Evolutionary conservation across 2,888 invertebrate genomes (phyloP).

Genomic region (Chydorus sphaericus): DNA sequence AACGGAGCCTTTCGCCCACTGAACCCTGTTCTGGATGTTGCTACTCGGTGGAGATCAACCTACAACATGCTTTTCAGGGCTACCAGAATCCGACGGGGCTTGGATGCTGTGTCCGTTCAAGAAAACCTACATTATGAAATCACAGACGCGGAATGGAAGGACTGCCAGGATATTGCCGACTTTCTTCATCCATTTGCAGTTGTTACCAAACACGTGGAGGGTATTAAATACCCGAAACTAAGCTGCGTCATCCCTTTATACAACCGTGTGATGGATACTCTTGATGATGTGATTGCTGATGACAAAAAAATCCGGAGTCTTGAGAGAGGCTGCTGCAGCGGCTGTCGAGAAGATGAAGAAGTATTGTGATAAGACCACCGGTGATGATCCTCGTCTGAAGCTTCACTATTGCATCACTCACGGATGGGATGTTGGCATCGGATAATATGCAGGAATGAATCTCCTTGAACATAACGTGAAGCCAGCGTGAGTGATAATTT

Average conservation of each 20-base stretch:
- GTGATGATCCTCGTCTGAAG: background rate
- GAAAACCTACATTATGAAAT: background rate
- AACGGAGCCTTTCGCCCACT: too few species aligned
- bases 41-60: background rate
- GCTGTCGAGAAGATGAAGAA: background rate
- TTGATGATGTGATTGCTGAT: background rate
- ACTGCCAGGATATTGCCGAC: background rate
- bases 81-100: background rate
- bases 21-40: background rate
- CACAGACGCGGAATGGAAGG: background rate
- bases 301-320: background rate
- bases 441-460: background rate
- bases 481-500: too few species aligned
- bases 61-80: background rate
- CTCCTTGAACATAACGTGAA: background rate
- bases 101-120: background rate
- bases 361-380: background rate
- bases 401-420: background rate
- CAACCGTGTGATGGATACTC: background rate
- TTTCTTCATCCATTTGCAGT: background rate
- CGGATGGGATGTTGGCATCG: background rate
- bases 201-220: background rate
- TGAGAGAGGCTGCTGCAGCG: background rate
- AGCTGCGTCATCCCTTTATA: background rate
- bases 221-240: background rate